Percentiles rank a stretch among this genome's conserved stretches.
These are phyloP conservation scores for Idaea biselata DNA, from an alignment of 2,888 invertebrate species.

Conservation along the genomic window DNA sequence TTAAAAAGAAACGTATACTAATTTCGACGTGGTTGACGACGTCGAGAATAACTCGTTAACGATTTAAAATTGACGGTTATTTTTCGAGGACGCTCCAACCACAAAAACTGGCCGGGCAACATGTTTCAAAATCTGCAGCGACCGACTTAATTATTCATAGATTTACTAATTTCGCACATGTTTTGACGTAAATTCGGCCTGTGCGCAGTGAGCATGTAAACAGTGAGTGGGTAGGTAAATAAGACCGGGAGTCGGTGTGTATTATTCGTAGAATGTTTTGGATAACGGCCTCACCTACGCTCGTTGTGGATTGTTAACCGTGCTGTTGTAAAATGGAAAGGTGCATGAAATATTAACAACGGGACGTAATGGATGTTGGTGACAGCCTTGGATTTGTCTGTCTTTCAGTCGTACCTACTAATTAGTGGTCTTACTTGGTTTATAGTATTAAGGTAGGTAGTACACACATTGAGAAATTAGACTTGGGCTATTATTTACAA, in stretches of 20 bases:
- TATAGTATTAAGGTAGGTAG: too few relatives aligned
- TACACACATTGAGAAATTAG: too few relatives aligned
- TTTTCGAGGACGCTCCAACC: conserved; percentile 65
- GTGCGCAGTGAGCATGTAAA: conserved; percentile 32
- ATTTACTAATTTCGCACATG: conserved; percentile 40
- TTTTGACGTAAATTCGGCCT: conserved; percentile 35
- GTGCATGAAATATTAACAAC: conserved; percentile 32
- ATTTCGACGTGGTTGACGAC: conserved; percentile 26
- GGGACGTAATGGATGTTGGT: conserved; percentile 26
- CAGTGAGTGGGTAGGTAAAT: conserved; percentile 39
- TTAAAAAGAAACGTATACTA: conserved; percentile 28
- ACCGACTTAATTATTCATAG: conserved; percentile 38
- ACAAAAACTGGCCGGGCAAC: conserved; percentile 64
- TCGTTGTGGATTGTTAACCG: conserved; percentile 30
- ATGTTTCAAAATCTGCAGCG: conserved; percentile 45
- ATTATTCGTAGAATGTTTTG: conserved; percentile 40
- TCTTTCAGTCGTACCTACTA: too few relatives aligned
- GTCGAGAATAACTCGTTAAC: conserved; percentile 47
- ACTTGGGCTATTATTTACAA: too few relatives aligned
- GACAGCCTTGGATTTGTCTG: conserved; percentile 2
- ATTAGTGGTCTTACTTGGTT: too few relatives aligned
- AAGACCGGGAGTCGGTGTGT: conserved; percentile 23
- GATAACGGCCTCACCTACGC: conserved; percentile 31
- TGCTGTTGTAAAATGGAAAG: conserved; percentile 44
- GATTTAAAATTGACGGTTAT: conserved; percentile 65